phyloP scores from a whole-genome alignment of 2,113 vertebrate species.

The Podarcis muralis region DNA sequence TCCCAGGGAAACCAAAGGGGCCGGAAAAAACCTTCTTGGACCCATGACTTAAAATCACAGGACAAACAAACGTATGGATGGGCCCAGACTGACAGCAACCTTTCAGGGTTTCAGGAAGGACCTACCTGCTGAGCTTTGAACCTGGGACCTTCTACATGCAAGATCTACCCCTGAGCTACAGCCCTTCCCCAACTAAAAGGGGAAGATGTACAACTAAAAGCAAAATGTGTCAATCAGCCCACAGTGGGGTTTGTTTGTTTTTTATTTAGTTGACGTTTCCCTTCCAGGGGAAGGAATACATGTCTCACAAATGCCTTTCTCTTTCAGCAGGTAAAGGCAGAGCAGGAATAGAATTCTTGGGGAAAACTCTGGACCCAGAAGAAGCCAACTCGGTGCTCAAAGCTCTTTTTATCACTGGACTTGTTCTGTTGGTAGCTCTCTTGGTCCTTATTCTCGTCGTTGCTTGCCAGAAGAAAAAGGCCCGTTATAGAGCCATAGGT shows the following conservation, averaged over 20 bases:
- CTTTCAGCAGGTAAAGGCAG: conserved; percentile 57
- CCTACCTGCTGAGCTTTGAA: too few species aligned
- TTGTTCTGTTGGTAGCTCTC: conserved; percentile 60
- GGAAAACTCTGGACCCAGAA: conserved; percentile 63
- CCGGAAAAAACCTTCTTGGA: too few species aligned
- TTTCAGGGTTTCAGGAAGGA: too few species aligned
- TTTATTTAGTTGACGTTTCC: too few species aligned
- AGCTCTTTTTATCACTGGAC: conserved; percentile 65
- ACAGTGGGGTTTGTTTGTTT: too few species aligned
- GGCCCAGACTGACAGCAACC: too few species aligned
- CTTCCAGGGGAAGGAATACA: rapidly evolving
- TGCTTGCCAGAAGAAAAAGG: conserved; percentile 50
- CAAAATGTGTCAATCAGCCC: background rate
- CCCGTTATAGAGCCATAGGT: conserved; percentile 59
- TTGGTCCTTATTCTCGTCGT: conserved; percentile 53
- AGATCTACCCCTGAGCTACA: too few species aligned
- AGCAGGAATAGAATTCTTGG: conserved; percentile 63
- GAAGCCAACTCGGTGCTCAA: conserved; percentile 68
- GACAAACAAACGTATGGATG: too few species aligned
- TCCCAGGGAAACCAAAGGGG: too few species aligned
- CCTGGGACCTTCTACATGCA: too few species aligned
- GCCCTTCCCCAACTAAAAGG: too few species aligned
- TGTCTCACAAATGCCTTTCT: conserved; percentile 22
- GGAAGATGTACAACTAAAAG: background rate
- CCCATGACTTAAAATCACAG: too few species aligned